A percentile compares a stretch with the other conserved stretches of the same genome.
Evolutionary conservation across 2,888 invertebrate genomes (phyloP).

Genomic region (Oligia latruncula): DNA sequence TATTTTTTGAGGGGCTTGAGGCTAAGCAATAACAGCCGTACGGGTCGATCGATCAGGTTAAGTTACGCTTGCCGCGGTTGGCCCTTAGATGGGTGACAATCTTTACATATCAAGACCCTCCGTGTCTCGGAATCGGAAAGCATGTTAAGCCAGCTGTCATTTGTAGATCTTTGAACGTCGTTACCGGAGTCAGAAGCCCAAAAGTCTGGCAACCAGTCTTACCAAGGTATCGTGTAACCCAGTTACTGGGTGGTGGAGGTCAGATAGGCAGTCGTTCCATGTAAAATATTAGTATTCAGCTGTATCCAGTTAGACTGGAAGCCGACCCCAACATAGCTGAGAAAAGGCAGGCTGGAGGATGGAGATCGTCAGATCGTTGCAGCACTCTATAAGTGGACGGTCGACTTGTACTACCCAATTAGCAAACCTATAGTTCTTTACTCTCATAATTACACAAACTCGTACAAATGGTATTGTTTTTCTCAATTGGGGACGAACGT

Average conservation of each 20-base stretch:
- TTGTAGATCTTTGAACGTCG: background rate
- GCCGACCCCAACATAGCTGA: background rate
- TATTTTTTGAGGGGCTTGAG: no score
- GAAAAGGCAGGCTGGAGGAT: background rate
- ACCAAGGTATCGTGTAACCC: background rate
- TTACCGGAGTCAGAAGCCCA: no score
- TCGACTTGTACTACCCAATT: background rate
- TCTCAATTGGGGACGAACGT: conserved; percentile 35
- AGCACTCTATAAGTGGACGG: no score
- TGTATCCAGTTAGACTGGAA: background rate
- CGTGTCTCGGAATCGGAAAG: background rate
- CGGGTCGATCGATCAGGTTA: background rate
- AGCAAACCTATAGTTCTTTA: no score
- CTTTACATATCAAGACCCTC: background rate
- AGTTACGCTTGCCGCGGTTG: background rate
- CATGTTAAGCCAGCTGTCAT: background rate
- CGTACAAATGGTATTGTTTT: conserved; percentile 49
- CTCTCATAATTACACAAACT: conserved; percentile 20
- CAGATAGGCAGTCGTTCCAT: background rate
- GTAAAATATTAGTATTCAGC: no score
- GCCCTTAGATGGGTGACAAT: background rate
- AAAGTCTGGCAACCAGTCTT: background rate
- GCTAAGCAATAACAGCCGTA: background rate
- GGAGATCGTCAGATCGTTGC: background rate
- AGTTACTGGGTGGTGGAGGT: background rate